Conservation (phyloP, 2,797 vertebrate species). For the Hippopotamyrus pictus region DNA sequence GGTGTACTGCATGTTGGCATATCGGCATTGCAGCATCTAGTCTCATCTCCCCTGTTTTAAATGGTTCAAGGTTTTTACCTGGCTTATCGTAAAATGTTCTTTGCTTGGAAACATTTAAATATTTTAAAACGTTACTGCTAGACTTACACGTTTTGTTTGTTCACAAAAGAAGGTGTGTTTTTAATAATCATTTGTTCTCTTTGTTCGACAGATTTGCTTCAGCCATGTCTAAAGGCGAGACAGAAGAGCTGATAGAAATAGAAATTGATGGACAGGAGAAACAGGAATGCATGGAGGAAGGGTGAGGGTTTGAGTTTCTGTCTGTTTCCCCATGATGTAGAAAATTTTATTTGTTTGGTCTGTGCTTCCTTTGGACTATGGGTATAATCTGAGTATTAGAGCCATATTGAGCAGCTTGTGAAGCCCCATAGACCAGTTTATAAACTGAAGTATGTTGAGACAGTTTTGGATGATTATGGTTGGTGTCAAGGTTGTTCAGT, state of each 20-base stretch:
- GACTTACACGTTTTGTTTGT: not conserved
- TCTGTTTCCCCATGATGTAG: not conserved
- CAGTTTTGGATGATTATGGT: not conserved
- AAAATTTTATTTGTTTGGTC: not conserved
- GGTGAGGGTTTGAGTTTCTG: slow-evolving; percentile 45
- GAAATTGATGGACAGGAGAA: slow-evolving; percentile 93
- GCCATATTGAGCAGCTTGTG: not conserved
- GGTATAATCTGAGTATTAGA: not conserved
- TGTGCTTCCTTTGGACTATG: not conserved
- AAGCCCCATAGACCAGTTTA: not conserved
- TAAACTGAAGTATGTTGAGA: not conserved
- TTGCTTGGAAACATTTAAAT: not conserved
- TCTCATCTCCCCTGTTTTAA: not conserved
- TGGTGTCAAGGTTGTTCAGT: not conserved
- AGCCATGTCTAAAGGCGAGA: slow-evolving; percentile 89
- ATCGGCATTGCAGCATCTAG: not conserved
- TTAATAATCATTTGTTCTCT: not conserved
- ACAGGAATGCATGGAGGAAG: slow-evolving; percentile 69
- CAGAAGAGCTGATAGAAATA: slow-evolving; percentile 97
- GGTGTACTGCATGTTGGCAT: not conserved
- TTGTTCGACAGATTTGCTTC: not conserved
- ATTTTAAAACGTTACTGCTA: not conserved
- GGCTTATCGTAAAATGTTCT: not conserved
- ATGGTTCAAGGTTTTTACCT: not conserved
- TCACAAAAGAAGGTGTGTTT: not conserved